These are phyloP conservation scores for Tachyglossus aculeatus DNA, from an alignment of 2,797 vertebrate species.

Conservation along the genomic window DNA sequence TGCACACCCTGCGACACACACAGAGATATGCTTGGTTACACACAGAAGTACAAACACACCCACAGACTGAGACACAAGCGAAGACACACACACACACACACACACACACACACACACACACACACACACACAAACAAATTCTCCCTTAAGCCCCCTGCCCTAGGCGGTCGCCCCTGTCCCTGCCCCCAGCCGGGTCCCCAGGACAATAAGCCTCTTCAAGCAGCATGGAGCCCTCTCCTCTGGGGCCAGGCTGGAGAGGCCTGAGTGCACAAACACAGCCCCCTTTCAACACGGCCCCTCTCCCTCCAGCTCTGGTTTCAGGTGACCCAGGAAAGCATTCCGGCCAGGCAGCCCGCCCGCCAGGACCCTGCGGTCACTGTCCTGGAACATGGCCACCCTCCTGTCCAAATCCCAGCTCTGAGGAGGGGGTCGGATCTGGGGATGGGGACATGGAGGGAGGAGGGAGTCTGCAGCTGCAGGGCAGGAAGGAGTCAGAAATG, in stretches of 20 bases:
- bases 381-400: conserved; percentile 78
- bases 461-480: neutral
- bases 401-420: too few species aligned
- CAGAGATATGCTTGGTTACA: too few species aligned
- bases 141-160: neutral
- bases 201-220: conserved; percentile 67
- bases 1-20: too few species aligned
- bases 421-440: too few species aligned
- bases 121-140: neutral
- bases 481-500: too few species aligned
- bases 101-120: neutral
- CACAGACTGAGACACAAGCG: too few species aligned
- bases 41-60: too few species aligned
- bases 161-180: neutral
- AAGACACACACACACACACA: neutral
- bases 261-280: conserved; percentile 90
- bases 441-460: neutral
- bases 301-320: conserved; percentile 83
- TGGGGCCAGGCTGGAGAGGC: conserved; percentile 81
- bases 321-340: conserved; percentile 83
- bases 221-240: conserved; percentile 52
- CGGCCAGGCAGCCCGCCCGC: conserved; percentile 58
- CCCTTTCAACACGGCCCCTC: conserved; percentile 74
- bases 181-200: conserved; percentile 36
- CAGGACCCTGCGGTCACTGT: conserved; percentile 77